Conservation (phyloP, 2,888 invertebrate species). For the Sclerodermus sp. region DNA sequence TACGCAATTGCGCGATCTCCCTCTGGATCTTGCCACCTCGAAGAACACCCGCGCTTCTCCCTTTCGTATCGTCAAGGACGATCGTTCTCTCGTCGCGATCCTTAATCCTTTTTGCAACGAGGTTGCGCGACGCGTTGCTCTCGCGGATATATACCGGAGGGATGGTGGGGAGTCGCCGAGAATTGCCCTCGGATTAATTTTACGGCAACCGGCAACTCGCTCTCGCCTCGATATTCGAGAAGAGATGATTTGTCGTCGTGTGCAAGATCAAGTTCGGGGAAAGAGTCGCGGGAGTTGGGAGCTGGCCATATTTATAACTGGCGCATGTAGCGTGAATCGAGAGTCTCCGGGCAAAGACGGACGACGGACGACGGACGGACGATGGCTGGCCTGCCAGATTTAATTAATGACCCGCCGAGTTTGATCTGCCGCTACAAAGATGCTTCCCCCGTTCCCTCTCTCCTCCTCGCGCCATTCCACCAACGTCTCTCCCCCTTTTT, state of each 20-base stretch:
- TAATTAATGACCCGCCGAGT: constrained; percentile 56
- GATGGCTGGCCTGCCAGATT: constrained; percentile 48
- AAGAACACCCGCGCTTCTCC: too few species aligned
- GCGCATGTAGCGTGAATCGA: constrained; percentile 42
- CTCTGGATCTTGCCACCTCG: too few species aligned
- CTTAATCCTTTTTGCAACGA: too few species aligned
- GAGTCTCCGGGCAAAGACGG: constrained; percentile 34
- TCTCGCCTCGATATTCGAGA: constrained; percentile 7
- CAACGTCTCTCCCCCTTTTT: constrained; percentile 10
- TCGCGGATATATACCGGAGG: too few species aligned
- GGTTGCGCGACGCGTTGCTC: too few species aligned
- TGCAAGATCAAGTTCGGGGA: constrained; percentile 39
- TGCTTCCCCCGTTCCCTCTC: constrained; percentile 5
- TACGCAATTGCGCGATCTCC: too few species aligned
- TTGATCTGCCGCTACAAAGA: constrained; percentile 54
- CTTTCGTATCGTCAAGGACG: too few species aligned
- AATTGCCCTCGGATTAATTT: too few species aligned
- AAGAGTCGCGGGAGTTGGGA: constrained; percentile 29
- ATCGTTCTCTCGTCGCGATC: too few species aligned
- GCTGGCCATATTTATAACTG: constrained; percentile 38
- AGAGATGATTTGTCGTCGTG: constrained; percentile 18
- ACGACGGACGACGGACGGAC: constrained; percentile 36
- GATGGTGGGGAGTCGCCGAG: too few species aligned
- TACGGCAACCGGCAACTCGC: too few species aligned
- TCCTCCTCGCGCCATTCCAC: background rate